These are phyloP conservation scores for Anoplius nigerrimus DNA, from an alignment of 2,888 invertebrate genomes.

Conservation along the genomic window DNA sequence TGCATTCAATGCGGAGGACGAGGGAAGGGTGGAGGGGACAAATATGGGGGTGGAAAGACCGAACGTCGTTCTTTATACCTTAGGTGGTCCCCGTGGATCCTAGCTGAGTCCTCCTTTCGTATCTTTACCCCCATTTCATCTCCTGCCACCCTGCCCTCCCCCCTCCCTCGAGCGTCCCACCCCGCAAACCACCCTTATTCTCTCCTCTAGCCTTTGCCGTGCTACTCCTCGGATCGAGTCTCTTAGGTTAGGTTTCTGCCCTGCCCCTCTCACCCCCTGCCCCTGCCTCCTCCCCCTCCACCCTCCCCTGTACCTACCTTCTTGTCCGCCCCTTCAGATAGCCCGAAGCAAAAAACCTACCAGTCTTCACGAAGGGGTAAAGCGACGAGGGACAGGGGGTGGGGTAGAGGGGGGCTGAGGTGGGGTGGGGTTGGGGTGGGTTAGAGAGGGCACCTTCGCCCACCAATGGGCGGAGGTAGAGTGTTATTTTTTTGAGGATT, in stretches of 20 bases:
- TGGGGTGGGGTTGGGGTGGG: too few relatives aligned
- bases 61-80: constrained; percentile 70
- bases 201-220: constrained; percentile 66
- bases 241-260: constrained; percentile 71
- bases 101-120: constrained; percentile 67
- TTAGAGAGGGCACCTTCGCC: constrained; percentile 41
- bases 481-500: constrained; percentile 69
- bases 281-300: constrained; percentile 24
- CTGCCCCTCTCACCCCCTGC: constrained; percentile 35
- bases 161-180: constrained; percentile 49
- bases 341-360: constrained; percentile 70
- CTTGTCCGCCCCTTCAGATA: constrained; percentile 54
- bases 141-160: constrained; percentile 52
- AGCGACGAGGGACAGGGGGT: constrained; percentile 50
- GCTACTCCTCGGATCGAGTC: constrained; percentile 63
- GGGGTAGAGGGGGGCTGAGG: too few relatives aligned
- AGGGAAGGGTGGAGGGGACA: constrained; percentile 50
- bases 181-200: constrained; percentile 66
- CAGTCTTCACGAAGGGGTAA: constrained; percentile 57
- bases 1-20: constrained; percentile 20
- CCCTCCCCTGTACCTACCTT: constrained; percentile 28
- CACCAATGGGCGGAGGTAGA: constrained; percentile 61
- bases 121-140: constrained; percentile 63
- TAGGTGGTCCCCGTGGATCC: constrained; percentile 70
- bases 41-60: constrained; percentile 65